These are phyloP conservation scores for Melikaiella ostensackeni DNA, from an alignment of 2,888 invertebrate species.

Conservation along the genomic window DNA sequence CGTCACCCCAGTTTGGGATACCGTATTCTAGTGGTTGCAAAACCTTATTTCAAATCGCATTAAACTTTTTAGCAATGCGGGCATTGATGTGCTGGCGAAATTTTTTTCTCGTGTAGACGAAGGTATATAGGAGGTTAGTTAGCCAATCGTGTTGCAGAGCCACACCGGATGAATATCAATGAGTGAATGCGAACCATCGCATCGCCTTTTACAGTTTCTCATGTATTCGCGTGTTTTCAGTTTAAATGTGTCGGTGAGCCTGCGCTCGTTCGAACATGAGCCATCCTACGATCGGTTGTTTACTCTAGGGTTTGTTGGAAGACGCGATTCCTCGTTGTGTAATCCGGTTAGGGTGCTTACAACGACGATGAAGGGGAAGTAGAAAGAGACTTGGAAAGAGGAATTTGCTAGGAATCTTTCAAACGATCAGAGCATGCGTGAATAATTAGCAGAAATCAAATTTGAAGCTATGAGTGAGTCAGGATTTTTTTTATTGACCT, in stretches of 20 bases:
- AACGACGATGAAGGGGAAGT: background rate
- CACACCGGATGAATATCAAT: slow-evolving; percentile 75
- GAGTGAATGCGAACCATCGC: slow-evolving; percentile 68
- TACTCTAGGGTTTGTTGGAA: slow-evolving; percentile 64
- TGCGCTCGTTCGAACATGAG: slow-evolving; percentile 24
- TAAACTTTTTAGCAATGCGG: slow-evolving; percentile 18
- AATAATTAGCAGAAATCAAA: slow-evolving; percentile 11
- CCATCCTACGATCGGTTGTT: slow-evolving; percentile 54
- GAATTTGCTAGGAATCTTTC: slow-evolving; percentile 8
- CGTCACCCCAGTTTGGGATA: background rate
- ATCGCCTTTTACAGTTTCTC: slow-evolving; percentile 70
- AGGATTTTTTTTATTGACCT: too few species aligned
- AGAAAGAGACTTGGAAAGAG: background rate
- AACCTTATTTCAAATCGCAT: slow-evolving; percentile 22
- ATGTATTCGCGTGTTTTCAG: slow-evolving; percentile 47
- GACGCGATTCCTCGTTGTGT: slow-evolving; percentile 57
- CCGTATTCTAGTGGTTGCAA: background rate
- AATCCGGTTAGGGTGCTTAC: slow-evolving; percentile 54
- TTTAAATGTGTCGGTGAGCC: slow-evolving; percentile 36
- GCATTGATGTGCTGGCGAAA: slow-evolving; percentile 16
- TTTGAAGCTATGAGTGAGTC: background rate
- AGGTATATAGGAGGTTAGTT: slow-evolving; percentile 69
- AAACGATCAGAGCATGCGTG: background rate
- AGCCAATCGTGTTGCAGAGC: slow-evolving; percentile 72
- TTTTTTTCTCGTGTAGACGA: slow-evolving; percentile 35